Percentiles rank a stretch among this genome's conserved stretches.
These are phyloP conservation scores for Heterohyrax brucei DNA, from an alignment of 2,797 vertebrate genomes.

Conservation along the genomic window DNA sequence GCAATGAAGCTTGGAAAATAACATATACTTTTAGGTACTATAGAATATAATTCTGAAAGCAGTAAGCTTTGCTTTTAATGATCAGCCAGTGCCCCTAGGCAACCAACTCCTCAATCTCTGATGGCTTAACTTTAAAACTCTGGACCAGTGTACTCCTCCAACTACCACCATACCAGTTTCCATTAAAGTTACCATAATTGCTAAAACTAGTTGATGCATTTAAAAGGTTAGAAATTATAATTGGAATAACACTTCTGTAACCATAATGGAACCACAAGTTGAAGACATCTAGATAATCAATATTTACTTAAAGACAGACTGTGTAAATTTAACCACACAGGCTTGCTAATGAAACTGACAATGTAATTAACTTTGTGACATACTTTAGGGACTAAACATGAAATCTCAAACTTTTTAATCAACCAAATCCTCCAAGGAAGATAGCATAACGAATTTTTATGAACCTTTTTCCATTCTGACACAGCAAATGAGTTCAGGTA, in stretches of 20 bases:
- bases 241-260: slow-evolving; percentile 50
- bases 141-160: slow-evolving; percentile 18
- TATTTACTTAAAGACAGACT: slow-evolving; percentile 45
- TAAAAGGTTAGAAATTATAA: slow-evolving; percentile 63
- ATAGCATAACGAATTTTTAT: slow-evolving; percentile 27
- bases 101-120: slow-evolving; percentile 31
- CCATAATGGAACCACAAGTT: slow-evolving; percentile 25
- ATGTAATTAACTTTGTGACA: slow-evolving; percentile 25
- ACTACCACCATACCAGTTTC: slow-evolving; percentile 6
- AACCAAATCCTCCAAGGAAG: slow-evolving; percentile 41
- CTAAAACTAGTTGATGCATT: slow-evolving; percentile 55
- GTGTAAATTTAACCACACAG: slow-evolving; percentile 35
- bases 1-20: slow-evolving; percentile 49
- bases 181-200: background rate
- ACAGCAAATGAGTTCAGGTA: slow-evolving; percentile 29
- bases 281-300: background rate
- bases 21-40: background rate
- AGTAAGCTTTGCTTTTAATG: slow-evolving; percentile 35
- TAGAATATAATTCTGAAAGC: slow-evolving; percentile 57
- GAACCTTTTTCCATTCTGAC: slow-evolving; percentile 38
- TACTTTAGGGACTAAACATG: slow-evolving; percentile 1
- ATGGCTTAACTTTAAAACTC: slow-evolving; percentile 49
- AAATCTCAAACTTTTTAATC: slow-evolving; percentile 63
- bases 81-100: background rate
- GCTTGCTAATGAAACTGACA: slow-evolving; percentile 41